phyloP scores from a whole-genome alignment of 2,888 invertebrate species.

The Ichneumon xanthorius region DNA sequence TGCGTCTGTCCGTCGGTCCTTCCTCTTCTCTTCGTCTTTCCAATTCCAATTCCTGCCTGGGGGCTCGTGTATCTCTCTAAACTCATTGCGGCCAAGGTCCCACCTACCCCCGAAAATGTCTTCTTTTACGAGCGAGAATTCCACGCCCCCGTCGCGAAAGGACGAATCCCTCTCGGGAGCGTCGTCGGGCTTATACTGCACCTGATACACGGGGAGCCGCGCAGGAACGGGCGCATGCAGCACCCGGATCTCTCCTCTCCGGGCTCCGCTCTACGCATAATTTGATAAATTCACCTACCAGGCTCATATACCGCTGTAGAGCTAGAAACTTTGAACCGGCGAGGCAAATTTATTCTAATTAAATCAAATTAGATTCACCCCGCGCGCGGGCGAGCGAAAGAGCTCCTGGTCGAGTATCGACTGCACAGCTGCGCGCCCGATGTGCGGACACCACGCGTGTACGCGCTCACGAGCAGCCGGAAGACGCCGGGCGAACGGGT shows the following conservation, averaged over 20 bases:
- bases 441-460: background rate
- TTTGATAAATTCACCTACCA: slow-evolving; percentile 83
- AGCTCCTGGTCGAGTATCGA: slow-evolving; percentile 57
- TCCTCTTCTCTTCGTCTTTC: background rate
- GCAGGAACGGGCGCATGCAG: slow-evolving; percentile 3
- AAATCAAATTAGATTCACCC: slow-evolving; percentile 83
- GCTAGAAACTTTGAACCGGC: slow-evolving; percentile 79
- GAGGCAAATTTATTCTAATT: slow-evolving; percentile 82
- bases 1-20: background rate
- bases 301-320: slow-evolving; percentile 80
- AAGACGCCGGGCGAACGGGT: background rate
- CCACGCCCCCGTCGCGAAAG: slow-evolving; percentile 19
- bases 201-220: slow-evolving; percentile 36
- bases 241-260: slow-evolving; percentile 54
- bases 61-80: background rate
- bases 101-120: slow-evolving; percentile 60
- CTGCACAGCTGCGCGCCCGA: background rate
- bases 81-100: slow-evolving; percentile 6
- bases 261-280: slow-evolving; percentile 78
- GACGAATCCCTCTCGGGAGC: background rate
- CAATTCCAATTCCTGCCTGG: background rate
- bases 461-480: background rate
- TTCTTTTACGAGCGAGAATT: slow-evolving; percentile 50
- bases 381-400: slow-evolving; percentile 51
- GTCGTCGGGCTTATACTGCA: slow-evolving; percentile 33